These are phyloP conservation scores for Apis laboriosa DNA, from an alignment of 1,140 invertebrate genomes.

Conservation along the genomic window DNA sequence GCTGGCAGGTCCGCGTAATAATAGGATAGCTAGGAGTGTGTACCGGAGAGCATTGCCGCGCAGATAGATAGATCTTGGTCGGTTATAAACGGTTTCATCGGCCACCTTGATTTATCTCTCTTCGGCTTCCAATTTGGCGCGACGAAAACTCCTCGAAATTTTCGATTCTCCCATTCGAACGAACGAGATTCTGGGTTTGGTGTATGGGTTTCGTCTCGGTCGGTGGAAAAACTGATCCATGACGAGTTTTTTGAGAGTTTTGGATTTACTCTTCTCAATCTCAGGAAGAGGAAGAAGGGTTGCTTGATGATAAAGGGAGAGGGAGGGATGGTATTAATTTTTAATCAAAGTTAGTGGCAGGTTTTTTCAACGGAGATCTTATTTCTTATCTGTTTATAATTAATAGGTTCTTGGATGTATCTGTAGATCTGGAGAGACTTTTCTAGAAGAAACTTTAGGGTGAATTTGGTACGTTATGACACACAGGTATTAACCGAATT, in stretches of 20 bases:
- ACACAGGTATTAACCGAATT: no score
- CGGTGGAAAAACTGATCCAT: no score
- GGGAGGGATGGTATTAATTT: no score
- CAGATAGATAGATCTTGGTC: slow-evolving; percentile 62
- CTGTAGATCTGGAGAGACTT: no score
- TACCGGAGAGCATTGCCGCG: slow-evolving; percentile 53
- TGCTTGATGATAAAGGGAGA: no score
- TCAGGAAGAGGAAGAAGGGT: no score
- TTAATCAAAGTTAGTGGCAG: not conserved
- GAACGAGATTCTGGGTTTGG: slow-evolving; percentile 11
- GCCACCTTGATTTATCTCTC: slow-evolving; percentile 63
- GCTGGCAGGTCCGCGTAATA: slow-evolving; percentile 75
- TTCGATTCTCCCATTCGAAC: not conserved
- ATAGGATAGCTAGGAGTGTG: slow-evolving; percentile 75
- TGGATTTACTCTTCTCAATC: not conserved
- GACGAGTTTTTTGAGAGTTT: not conserved
- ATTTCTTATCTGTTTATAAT: no score
- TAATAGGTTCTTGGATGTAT: no score
- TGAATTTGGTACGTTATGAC: no score
- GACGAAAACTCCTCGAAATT: slow-evolving; percentile 3
- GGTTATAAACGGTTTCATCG: slow-evolving; percentile 70
- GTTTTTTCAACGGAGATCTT: not conserved
- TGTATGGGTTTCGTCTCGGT: no score
- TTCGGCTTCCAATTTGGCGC: slow-evolving; percentile 28
- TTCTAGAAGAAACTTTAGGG: no score